Conservation (phyloP, 2,888 invertebrate genomes). For the Helleia helle region DNA sequence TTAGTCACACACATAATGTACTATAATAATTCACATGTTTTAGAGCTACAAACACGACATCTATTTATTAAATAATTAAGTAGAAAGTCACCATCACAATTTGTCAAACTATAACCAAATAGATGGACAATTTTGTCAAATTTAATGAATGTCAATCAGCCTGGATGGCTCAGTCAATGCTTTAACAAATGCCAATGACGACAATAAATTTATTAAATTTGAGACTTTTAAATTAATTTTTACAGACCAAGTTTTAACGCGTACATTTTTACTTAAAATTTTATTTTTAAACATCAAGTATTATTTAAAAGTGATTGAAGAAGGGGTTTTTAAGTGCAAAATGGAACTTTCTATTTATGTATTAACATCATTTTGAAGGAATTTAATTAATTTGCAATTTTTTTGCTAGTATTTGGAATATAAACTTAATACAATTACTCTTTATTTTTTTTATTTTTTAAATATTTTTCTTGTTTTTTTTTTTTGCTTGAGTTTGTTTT, state of each 20-base stretch:
- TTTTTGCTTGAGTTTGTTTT: constrained; percentile 21
- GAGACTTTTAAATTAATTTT: not conserved
- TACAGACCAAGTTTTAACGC: not conserved
- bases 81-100: not conserved
- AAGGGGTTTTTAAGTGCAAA: not conserved
- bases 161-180: not conserved
- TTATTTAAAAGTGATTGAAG: not conserved
- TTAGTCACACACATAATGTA: constrained; percentile 6
- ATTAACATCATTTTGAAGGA: not conserved
- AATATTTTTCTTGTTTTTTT: constrained; percentile 13
- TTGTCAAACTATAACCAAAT: not conserved
- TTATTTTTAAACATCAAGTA: not conserved
- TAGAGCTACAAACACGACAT: not conserved
- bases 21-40: not conserved
- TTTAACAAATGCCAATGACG: not conserved
- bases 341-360: constrained; percentile 5
- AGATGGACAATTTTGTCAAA: not conserved
- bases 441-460: constrained; percentile 11
- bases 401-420: not conserved
- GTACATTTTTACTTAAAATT: not conserved
- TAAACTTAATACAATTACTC: too few relatives aligned
- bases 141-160: not conserved
- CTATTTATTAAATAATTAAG: not conserved
- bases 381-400: not conserved
- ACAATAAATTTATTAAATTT: too few relatives aligned